These are phyloP conservation scores for Centropristis striata DNA, from an alignment of 2,113 vertebrate species.

Conservation along the genomic window DNA sequence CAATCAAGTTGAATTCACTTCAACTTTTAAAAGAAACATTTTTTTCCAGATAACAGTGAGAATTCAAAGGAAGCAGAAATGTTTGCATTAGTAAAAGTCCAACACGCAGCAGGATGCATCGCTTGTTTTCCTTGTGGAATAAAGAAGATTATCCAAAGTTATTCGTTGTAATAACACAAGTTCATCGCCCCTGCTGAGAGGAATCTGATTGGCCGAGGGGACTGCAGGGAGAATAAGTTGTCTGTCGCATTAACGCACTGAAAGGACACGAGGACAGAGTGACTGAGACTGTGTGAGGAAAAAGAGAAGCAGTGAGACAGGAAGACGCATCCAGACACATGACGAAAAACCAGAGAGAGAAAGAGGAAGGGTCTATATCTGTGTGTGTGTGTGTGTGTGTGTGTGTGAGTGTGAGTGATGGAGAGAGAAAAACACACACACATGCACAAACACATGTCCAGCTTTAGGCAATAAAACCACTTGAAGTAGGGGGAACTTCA, in stretches of 20 bases:
- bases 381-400: constrained; percentile 6
- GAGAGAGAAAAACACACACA: not conserved
- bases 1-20: not conserved
- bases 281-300: not conserved
- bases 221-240: not conserved
- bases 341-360: not conserved
- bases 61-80: no score
- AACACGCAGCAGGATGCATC: not conserved
- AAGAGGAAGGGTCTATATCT: constrained; percentile 24
- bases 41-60: not conserved
- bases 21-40: not conserved
- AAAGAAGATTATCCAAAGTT: not conserved
- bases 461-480: constrained; percentile 20
- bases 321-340: constrained; percentile 19
- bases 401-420: not conserved
- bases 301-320: constrained; percentile 35
- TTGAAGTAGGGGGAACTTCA: not conserved
- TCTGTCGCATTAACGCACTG: not conserved
- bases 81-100: not conserved
- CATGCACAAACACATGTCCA: not conserved
- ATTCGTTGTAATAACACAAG: not conserved
- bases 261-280: not conserved
- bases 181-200: not conserved
- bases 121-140: not conserved
- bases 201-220: not conserved